Percentiles rank a stretch among this genome's conserved stretches.
Conservation (phyloP, 1,140 invertebrate genomes). For the Holotrichia oblita region DNA sequence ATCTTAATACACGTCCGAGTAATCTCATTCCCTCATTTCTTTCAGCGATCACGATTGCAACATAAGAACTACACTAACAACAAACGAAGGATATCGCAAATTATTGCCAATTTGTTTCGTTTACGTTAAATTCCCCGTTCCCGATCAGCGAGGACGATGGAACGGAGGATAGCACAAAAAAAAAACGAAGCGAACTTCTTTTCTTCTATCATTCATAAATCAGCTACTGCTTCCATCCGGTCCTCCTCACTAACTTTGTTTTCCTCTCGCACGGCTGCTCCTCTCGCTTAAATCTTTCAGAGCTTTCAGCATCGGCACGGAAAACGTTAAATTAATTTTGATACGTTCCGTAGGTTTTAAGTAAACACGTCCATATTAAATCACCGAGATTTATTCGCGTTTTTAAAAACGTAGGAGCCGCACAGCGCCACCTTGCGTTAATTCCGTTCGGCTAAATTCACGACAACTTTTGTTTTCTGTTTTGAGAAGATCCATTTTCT, state of each 20-base stretch:
- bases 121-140: neutral
- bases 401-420: neutral
- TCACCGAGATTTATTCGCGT: neutral
- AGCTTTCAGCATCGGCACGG: too few species aligned
- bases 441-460: too few species aligned
- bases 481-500: neutral
- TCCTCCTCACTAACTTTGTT: neutral
- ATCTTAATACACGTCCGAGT: too few species aligned
- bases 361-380: conserved; percentile 2
- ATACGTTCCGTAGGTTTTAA: conserved; percentile 12
- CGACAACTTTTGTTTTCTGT: neutral
- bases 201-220: conserved; percentile 14
- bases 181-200: neutral
- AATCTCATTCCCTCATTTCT: too few species aligned
- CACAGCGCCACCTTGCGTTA: neutral
- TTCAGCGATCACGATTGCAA: too few species aligned
- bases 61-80: too few species aligned
- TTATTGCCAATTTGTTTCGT: neutral
- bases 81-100: neutral
- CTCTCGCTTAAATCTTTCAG: too few species aligned
- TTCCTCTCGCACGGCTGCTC: conserved; percentile 1
- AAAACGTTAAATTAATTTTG: conserved; percentile 9
- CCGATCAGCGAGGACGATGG: too few species aligned
- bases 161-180: too few species aligned
- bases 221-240: neutral